phyloP scores from a whole-genome alignment of 2,797 vertebrate genomes.

The Oreochromis grahami region DNA sequence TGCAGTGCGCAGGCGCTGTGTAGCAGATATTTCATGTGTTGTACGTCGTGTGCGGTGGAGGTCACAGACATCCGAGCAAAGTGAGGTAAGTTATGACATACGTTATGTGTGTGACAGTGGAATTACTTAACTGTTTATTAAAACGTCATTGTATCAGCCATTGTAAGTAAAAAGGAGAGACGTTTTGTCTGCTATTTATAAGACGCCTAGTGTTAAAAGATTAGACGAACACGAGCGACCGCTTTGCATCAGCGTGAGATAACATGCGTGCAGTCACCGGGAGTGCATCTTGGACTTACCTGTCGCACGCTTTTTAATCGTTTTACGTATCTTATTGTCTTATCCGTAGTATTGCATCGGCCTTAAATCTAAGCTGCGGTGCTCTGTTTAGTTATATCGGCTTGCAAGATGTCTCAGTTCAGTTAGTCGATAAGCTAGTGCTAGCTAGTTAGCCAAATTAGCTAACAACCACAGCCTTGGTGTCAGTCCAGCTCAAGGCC shows the following conservation, averaged over 20 bases:
- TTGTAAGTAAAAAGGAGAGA: fast-evolving
- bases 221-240: not conserved
- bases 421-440: not conserved
- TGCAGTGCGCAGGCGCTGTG: slow-evolving; percentile 56
- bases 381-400: not conserved
- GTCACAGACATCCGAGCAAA: slow-evolving; percentile 60
- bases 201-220: not conserved
- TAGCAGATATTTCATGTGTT: slow-evolving; percentile 46
- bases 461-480: slow-evolving; percentile 37
- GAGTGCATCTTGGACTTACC: not conserved
- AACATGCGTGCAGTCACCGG: slow-evolving; percentile 11
- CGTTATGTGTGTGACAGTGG: fast-evolving
- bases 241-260: not conserved
- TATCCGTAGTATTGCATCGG: fast-evolving
- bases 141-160: fast-evolving
- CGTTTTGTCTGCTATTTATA: not conserved
- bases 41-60: slow-evolving; percentile 71
- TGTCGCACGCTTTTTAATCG: not conserved
- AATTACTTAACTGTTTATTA: fast-evolving
- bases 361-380: fast-evolving
- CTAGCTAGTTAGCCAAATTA: slow-evolving; percentile 14
- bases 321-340: not conserved
- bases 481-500: slow-evolving; percentile 35
- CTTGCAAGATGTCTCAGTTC: not conserved
- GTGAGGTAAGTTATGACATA: slow-evolving; percentile 52